Conservation (phyloP, 2,113 vertebrate species). For the Indri indri region DNA sequence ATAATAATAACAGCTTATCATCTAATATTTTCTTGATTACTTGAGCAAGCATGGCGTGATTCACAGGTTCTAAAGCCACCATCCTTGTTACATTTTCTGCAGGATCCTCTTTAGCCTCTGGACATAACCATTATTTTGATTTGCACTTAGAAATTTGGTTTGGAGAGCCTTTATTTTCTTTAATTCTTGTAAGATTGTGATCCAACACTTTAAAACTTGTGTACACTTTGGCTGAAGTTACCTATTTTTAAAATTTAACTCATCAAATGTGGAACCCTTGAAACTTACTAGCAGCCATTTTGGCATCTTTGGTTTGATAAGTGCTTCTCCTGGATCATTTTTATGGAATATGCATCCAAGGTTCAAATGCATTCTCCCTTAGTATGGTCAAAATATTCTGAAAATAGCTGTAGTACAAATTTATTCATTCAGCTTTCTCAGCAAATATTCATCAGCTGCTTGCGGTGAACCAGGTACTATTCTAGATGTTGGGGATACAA, state of each 20-base stretch:
- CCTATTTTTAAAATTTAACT: not conserved
- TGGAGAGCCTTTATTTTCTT: not conserved
- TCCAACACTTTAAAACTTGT: not conserved
- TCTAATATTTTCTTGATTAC: not conserved
- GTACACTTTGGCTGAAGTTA: not conserved
- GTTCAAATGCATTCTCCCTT: not conserved
- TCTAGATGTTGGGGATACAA: not conserved
- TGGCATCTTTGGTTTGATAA: not conserved
- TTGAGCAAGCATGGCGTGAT: not conserved
- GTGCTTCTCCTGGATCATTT: not conserved
- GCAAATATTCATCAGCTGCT: not conserved
- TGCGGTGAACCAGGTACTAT: not conserved
- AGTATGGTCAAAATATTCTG: not conserved
- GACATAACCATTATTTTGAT: not conserved
- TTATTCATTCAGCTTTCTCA: not conserved
- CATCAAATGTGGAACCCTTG: not conserved
- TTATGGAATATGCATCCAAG: not conserved
- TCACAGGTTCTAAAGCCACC: not conserved
- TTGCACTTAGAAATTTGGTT: not conserved
- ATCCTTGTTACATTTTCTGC: not conserved
- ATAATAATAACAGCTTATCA: not conserved
- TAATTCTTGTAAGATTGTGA: not conserved
- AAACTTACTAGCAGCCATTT: not conserved
- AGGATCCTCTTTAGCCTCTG: not conserved
- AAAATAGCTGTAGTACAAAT: not conserved